Evolutionary conservation across 2,113 vertebrate species (phyloP).

Genomic region (Scartelaos histophorus): DNA sequence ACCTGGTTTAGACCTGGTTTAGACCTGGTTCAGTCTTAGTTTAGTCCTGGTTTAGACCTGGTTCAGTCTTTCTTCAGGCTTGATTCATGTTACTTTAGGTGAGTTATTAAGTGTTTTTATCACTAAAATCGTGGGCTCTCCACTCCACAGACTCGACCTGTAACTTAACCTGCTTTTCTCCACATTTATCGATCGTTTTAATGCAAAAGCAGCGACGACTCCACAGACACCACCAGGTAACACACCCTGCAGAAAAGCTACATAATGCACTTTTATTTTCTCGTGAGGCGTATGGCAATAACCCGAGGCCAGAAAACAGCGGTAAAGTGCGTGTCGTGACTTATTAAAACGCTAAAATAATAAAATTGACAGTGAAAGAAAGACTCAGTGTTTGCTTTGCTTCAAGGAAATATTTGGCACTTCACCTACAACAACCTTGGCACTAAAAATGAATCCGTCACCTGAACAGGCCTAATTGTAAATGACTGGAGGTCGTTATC

Average conservation of each 20-base stretch:
- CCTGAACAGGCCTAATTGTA: slow-evolving; percentile 7
- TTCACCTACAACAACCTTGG: slow-evolving; percentile 17
- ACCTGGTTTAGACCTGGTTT: too few species aligned
- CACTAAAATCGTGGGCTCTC: too few species aligned
- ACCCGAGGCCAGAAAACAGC: slow-evolving; percentile 44
- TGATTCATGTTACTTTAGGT: too few species aligned
- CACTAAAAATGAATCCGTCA: background rate
- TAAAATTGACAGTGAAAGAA: background rate
- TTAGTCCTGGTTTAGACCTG: too few species aligned
- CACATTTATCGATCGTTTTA: too few species aligned
- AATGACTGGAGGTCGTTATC: slow-evolving; percentile 18
- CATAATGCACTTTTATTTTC: background rate
- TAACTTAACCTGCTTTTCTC: too few species aligned
- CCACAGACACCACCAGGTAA: background rate
- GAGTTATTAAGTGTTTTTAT: too few species aligned
- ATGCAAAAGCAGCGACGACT: background rate
- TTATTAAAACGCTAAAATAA: slow-evolving; percentile 25
- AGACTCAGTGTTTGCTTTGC: background rate
- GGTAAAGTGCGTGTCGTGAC: too few species aligned
- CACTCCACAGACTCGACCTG: too few species aligned
- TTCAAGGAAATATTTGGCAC: slow-evolving; percentile 2
- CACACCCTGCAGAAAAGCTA: background rate
- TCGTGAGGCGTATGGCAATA: slow-evolving; percentile 63
- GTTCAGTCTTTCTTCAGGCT: too few species aligned
- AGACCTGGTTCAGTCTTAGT: too few species aligned